phyloP scores from a whole-genome alignment of 2,797 vertebrate genomes.

The Chaetophractus vellerosus region DNA sequence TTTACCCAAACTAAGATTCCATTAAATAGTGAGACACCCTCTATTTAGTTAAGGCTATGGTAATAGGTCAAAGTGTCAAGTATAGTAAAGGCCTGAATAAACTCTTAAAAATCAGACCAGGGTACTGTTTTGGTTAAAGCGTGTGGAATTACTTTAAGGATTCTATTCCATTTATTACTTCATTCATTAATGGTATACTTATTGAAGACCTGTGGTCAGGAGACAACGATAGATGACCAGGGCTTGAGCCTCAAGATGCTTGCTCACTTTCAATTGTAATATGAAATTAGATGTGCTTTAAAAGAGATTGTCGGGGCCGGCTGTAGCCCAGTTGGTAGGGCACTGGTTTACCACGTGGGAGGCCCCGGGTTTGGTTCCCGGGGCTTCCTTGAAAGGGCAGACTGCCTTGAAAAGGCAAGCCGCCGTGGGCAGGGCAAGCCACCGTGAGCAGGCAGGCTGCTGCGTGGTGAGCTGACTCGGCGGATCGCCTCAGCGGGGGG shows the following conservation, averaged over 20 bases:
- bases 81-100: conserved; percentile 36
- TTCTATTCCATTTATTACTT: conserved; percentile 43
- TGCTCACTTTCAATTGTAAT: not conserved
- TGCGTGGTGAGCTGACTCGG: too few relatives aligned
- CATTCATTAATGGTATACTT: not conserved
- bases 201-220: not conserved
- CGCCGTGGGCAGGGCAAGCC: too few relatives aligned
- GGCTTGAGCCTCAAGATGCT: not conserved
- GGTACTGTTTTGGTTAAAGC: conserved; percentile 63
- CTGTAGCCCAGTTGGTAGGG: too few relatives aligned
- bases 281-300: conserved; percentile 4
- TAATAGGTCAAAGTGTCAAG: conserved; percentile 33
- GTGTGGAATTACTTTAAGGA: not conserved
- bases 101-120: conserved; percentile 31
- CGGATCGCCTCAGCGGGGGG: too few relatives aligned
- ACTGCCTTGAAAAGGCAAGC: too few relatives aligned
- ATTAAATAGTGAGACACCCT: conserved; percentile 39
- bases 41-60: conserved; percentile 54
- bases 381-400: too few relatives aligned
- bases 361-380: too few relatives aligned
- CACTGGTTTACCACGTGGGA: too few relatives aligned
- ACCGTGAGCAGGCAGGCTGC: too few relatives aligned
- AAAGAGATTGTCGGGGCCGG: conserved; percentile 63
- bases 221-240: not conserved
- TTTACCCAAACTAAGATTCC: not conserved